Evolutionary conservation across 2,888 invertebrate species (phyloP).

Genomic region (Cephus sareptanus): DNA sequence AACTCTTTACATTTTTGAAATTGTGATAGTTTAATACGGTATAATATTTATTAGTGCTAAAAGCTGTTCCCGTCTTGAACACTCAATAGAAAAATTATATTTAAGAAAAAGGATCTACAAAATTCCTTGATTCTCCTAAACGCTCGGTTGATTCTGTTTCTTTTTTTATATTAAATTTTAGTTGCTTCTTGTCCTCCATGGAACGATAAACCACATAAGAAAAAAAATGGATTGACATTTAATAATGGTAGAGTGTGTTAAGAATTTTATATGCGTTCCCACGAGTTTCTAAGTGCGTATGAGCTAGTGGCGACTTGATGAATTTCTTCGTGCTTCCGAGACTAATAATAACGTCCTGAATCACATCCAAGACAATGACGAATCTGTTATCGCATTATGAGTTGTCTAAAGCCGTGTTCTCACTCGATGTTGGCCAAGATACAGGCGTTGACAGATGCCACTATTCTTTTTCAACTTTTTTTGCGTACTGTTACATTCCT

Average conservation of each 20-base stretch:
- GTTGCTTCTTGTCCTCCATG: background rate
- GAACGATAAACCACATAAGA: background rate
- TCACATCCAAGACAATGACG: constrained; percentile 5
- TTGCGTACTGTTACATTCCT: background rate
- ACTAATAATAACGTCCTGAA: constrained; percentile 8
- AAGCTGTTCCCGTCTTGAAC: background rate
- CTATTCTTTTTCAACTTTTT: background rate
- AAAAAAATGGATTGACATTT: background rate
- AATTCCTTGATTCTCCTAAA: background rate
- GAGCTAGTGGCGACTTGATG: background rate
- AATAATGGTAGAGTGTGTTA: background rate
- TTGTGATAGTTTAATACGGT: background rate
- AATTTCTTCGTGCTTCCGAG: background rate
- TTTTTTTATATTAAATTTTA: background rate
- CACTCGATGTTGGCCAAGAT: background rate
- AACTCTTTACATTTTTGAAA: background rate
- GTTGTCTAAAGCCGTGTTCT: background rate
- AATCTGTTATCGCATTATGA: constrained; percentile 9
- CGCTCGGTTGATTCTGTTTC: background rate
- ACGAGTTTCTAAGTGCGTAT: background rate
- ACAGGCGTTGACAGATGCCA: background rate
- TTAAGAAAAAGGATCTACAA: background rate
- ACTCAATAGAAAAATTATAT: background rate
- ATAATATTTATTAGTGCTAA: background rate
- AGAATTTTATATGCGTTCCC: background rate